These are phyloP conservation scores for Herminia tarsipennalis DNA, from an alignment of 2,888 invertebrate species.

Conservation along the genomic window DNA sequence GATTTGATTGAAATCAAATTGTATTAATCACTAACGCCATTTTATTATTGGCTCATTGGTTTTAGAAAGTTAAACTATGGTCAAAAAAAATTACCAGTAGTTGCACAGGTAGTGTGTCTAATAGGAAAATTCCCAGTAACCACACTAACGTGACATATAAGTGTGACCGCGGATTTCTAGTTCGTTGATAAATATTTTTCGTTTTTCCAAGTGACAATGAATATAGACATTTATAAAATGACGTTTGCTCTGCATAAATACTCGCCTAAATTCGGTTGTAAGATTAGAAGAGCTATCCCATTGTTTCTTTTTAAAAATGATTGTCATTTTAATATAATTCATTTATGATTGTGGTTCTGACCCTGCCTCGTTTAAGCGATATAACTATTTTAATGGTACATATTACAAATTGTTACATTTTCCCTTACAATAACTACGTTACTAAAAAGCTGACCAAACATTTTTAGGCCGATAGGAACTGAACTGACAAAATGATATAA, in stretches of 20 bases:
- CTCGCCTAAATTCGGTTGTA: constrained; percentile 40
- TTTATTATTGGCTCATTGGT: constrained; percentile 33
- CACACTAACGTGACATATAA: too few species aligned
- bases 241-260: constrained; percentile 16
- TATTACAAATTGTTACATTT: constrained; percentile 67
- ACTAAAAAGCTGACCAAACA: constrained; percentile 73
- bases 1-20: constrained; percentile 47
- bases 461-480: constrained; percentile 83
- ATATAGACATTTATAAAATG: constrained; percentile 6
- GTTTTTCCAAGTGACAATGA: too few species aligned
- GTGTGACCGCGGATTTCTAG: too few species aligned
- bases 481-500: constrained; percentile 54
- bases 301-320: constrained; percentile 56
- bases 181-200: too few species aligned
- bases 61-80: too few species aligned
- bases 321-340: constrained; percentile 59
- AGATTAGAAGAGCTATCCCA: constrained; percentile 74
- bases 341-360: constrained; percentile 79
- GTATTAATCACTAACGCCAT: constrained; percentile 22
- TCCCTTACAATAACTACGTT: constrained; percentile 56
- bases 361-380: constrained; percentile 85
- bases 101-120: too few species aligned
- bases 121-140: too few species aligned
- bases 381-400: constrained; percentile 72
- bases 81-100: too few species aligned